Evolutionary conservation across 1,140 invertebrate genomes (phyloP), one percentile per base, ranked within the genome.

Genomic region (Panagrolaimus sp.): DNA sequence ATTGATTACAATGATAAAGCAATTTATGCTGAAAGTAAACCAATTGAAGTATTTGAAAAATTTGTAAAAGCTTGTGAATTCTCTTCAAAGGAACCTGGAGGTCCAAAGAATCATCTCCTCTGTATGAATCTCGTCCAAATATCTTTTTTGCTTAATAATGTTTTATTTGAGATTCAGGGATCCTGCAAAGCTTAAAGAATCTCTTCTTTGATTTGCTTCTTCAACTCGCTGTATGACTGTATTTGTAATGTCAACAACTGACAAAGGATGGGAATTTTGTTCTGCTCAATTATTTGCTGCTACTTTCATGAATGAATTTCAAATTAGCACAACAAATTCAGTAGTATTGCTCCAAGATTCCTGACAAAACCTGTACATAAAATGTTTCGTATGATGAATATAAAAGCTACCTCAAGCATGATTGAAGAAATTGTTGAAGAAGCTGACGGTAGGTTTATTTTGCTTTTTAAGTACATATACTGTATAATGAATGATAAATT

Each of bases 311-410:
- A 52, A 21, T n/a, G 48, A 52, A 52, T 52, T n/a, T 8, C n/a
- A 24, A n/a, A 52, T 52, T 24, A 24, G 26, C 15, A 52, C 48
- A 52, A 21, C 48, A 52, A 52, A 12, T 52, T 52, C 48, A 52
- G 26, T 8, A 5, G n/a, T 8, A 15, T 52, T 7, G 48, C 48
- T 7, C 48, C 48, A 0, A 52, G n/a, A n/a, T 24, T 52, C 9
- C 17, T 52, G 48, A 24, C 48, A 8, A 52, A 52, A 15, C n/a
- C 48, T 52, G 48, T 52, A 24, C 17, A 52, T 8, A n/a, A 24
- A 0, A n/a, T 52, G 17, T 52, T 52, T 12, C 4, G 48, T 4
- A n/a, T n/a, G 8, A 52, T 52, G 1, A 52, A n/a, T 0, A 52
- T 24, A 1, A 52, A 52, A 14, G 17, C 48, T 24, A 9, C 9